Percentiles rank a stretch among this genome's conserved stretches.
Conservation (phyloP, 1,140 invertebrate genomes). For the Bradysia coprophila region DNA sequence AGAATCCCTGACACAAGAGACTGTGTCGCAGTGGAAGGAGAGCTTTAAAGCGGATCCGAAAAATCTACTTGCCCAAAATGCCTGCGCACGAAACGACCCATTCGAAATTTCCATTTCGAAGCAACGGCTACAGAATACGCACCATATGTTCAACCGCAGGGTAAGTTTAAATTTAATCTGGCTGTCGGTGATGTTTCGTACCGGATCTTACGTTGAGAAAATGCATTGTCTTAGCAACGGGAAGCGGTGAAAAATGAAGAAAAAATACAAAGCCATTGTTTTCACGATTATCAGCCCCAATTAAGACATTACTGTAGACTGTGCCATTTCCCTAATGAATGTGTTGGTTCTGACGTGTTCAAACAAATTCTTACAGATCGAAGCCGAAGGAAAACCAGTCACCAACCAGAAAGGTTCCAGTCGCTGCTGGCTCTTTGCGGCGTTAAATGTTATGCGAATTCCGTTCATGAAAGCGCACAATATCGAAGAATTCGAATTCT, state of each 20-base stretch:
- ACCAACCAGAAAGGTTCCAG: constrained; percentile 75
- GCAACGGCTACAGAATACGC: constrained; percentile 36
- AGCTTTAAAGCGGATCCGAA: constrained; percentile 47
- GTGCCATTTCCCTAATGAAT: too few relatives aligned
- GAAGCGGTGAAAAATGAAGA: background rate
- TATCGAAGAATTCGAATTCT: constrained; percentile 83
- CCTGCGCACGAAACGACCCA: constrained; percentile 57
- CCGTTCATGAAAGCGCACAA: constrained; percentile 69
- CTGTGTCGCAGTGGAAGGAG: constrained; percentile 14
- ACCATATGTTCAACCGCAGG: constrained; percentile 68
- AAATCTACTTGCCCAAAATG: constrained; percentile 66
- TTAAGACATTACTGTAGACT: too few relatives aligned
- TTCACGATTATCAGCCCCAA: too few relatives aligned
- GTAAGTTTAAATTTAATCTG: constrained; percentile 4
- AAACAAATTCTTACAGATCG: constrained; percentile 31
- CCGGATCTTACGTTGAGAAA: background rate
- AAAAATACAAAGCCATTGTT: too few relatives aligned
- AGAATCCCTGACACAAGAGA: too few relatives aligned
- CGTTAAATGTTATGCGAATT: constrained; percentile 64
- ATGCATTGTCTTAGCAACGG: too few relatives aligned
- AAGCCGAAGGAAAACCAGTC: constrained; percentile 67
- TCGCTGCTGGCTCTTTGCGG: constrained; percentile 78
- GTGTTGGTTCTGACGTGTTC: too few relatives aligned
- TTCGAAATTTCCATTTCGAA: constrained; percentile 54
- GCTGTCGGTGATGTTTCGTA: too few relatives aligned